Evolutionary conservation across 2,113 vertebrate genomes (phyloP).

Genomic region (Cepphus grylle): DNA sequence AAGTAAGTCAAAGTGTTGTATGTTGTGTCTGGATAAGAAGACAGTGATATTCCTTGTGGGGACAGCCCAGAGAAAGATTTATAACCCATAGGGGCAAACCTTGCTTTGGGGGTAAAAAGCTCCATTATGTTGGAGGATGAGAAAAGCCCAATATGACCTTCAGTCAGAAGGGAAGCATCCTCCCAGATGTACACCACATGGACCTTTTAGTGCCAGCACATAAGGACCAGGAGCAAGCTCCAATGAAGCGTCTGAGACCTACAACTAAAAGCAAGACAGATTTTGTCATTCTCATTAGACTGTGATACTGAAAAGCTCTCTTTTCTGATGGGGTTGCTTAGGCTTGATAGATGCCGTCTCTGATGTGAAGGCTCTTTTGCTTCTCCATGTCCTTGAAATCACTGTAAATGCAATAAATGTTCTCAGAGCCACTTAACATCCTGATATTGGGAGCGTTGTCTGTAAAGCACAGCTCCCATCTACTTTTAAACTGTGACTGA

Average conservation of each 20-base stretch:
- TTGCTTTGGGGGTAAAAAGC: not conserved
- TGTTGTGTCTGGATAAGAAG: not conserved
- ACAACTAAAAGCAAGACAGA: not conserved
- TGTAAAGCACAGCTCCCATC: not conserved
- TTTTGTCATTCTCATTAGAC: not conserved
- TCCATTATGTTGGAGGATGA: not conserved
- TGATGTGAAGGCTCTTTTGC: not conserved
- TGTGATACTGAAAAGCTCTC: not conserved
- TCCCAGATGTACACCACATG: not conserved
- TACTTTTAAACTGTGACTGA: not conserved
- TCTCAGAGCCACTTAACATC: not conserved
- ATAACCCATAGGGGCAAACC: not conserved
- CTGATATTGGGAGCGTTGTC: not conserved
- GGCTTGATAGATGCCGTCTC: not conserved
- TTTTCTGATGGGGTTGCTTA: not conserved
- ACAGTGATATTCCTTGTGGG: not conserved
- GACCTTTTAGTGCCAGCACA: not conserved
- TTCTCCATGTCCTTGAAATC: not conserved
- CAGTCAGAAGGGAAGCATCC: not conserved
- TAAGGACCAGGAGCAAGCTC: not conserved
- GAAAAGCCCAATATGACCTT: not conserved
- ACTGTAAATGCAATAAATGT: not conserved
- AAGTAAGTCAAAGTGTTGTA: not conserved
- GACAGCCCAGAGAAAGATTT: not conserved
- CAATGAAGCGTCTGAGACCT: not conserved